Evolutionary conservation across 2,113 vertebrate genomes (phyloP).

Genomic region (Xiphophorus maculatus): DNA sequence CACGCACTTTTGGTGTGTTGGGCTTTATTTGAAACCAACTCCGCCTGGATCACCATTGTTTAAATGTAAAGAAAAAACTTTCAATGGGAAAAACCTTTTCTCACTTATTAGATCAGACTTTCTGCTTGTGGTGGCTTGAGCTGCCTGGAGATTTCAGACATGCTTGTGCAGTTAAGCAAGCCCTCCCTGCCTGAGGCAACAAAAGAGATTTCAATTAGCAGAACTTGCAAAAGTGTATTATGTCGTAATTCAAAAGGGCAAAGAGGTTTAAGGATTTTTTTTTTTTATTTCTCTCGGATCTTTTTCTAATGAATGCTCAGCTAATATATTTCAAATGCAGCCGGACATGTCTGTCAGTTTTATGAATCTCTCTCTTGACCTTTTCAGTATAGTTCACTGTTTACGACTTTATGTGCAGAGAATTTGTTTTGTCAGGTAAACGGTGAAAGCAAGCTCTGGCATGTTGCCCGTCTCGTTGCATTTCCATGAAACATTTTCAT

Average conservation of each 20-base stretch:
- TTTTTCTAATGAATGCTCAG: background rate
- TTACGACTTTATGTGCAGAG: background rate
- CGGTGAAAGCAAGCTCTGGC: background rate
- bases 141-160: background rate
- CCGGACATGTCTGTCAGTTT: background rate
- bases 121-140: constrained; percentile 1
- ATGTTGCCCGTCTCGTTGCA: background rate
- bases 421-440: background rate
- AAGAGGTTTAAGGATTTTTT: background rate
- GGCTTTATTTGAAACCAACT: background rate
- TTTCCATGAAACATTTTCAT: background rate
- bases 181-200: constrained; percentile 2
- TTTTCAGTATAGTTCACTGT: background rate
- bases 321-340: background rate
- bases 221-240: constrained; percentile 19
- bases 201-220: constrained; percentile 2
- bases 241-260: background rate
- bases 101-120: background rate
- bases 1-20: background rate
- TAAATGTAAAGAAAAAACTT: background rate
- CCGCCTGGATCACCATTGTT: background rate
- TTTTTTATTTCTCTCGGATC: background rate
- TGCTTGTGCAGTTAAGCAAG: background rate
- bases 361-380: background rate
- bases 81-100: background rate